These are phyloP conservation scores for Tetranychus truncatus DNA, from an alignment of 2,888 invertebrate species.

Conservation along the genomic window DNA sequence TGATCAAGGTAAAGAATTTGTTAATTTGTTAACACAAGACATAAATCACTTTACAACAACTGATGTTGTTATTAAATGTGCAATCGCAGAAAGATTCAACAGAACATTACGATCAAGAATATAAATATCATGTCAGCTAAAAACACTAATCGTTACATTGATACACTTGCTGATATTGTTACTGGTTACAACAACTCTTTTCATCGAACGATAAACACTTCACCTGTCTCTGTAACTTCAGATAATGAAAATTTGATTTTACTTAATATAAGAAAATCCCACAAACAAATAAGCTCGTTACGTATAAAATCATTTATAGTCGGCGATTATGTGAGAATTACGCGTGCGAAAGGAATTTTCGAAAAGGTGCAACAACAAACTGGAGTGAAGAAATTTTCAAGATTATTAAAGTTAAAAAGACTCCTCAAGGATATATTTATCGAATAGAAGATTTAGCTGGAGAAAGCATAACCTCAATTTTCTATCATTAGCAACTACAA, in stretches of 20 bases:
- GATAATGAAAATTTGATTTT: not conserved
- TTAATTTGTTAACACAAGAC: slow-evolving; percentile 17
- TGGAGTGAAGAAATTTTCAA: slow-evolving; percentile 4
- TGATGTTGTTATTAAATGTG: slow-evolving; percentile 28
- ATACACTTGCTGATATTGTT: not conserved
- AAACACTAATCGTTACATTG: slow-evolving; percentile 20
- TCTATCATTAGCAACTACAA: not conserved
- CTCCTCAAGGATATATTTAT: not conserved
- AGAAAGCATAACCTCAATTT: not conserved
- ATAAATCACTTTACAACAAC: slow-evolving; percentile 25
- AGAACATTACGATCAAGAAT: slow-evolving; percentile 28
- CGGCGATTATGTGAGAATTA: not conserved
- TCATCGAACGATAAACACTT: not conserved
- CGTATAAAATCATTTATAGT: not conserved
- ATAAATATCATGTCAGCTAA: slow-evolving; percentile 28
- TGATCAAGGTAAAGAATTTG: slow-evolving; percentile 26
- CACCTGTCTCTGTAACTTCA: not conserved
- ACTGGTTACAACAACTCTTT: not conserved
- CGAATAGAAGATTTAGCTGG: not conserved
- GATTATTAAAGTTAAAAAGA: not conserved
- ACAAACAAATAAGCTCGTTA: no score
- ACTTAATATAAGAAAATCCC: not conserved
- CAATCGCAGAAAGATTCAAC: slow-evolving; percentile 29
- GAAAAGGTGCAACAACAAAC: not conserved
- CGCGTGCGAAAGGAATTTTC: not conserved